Evolutionary conservation across 2,113 vertebrate genomes (phyloP), one percentile per base, ranked within the genome.

Genomic region (Nerophis ophidion): DNA sequence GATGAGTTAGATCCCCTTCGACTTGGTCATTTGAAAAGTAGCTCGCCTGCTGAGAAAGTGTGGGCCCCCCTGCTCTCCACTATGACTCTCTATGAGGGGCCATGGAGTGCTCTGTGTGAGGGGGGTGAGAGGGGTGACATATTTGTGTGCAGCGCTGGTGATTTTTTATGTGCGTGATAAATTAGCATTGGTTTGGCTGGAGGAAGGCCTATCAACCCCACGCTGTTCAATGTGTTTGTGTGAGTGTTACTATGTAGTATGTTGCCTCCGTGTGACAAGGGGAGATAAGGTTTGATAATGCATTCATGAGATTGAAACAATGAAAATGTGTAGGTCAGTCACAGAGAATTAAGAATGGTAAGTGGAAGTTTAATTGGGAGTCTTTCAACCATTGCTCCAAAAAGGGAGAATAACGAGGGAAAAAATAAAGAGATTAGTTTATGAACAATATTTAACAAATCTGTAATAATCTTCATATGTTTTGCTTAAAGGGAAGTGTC

Each of bases 31-130:
- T 26, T 26, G 26, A 26, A 26, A 26, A 26, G 26, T 26, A 26
- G 26, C 26, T 26, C 26, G 26, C 26, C 26, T 26, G 26, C 26
- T 26, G 26, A 26, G 4, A 26, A 26, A 26, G 26, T 26, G 26
- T 26, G 26, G 26, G 26, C 26, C 26, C 26, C 26, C 26, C 26
- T 26, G 26, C 26, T 26, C 2, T 26, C 71, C 38, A 54, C 66
- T 66, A 76, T 7, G 19, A 66, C 67, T 63, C 38, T 65, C 60
- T 70, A 12, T 49, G 36, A 46, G 49, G 48, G 61, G 52, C 58
- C 57, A n/a, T 19, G 54, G 40, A 66, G 45, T 45, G 13, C 10
- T 19, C 15, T n/a, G 38, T 52, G 17, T 15, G 48, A 65, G 26
- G 51, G 55, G 35, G 55, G 4, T 26, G 17, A 12, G n/a, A n/a